Evolutionary conservation across 1,140 invertebrate species (phyloP).

Genomic region (Neodiprion lecontei): DNA sequence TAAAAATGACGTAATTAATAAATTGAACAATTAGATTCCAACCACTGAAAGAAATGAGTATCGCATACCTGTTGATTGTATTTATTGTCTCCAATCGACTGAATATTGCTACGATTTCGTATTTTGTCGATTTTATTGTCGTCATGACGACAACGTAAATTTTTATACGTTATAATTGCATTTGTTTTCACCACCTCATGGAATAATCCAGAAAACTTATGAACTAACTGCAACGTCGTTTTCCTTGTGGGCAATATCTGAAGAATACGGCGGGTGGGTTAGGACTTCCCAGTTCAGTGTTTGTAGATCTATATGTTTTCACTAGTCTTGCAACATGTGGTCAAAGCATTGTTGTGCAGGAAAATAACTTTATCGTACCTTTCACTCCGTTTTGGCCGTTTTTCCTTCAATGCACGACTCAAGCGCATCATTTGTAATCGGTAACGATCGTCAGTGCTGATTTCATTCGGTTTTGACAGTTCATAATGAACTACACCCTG

Average conservation of each 20-base stretch:
- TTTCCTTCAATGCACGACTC: conserved; percentile 7
- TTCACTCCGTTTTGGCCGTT: not conserved
- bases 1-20: too few relatives aligned
- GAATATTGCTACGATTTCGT: too few relatives aligned
- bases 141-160: too few relatives aligned
- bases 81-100: too few relatives aligned
- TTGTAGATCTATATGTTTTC: not conserved
- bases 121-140: too few relatives aligned
- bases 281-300: conserved; percentile 39
- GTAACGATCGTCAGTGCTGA: conserved; percentile 24
- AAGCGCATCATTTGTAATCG: conserved; percentile 26
- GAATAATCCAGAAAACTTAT: too few relatives aligned
- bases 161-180: too few relatives aligned
- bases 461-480: conserved; percentile 34
- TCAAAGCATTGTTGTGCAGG: conserved; percentile 12
- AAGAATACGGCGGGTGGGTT: conserved; percentile 49
- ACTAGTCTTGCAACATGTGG: not conserved
- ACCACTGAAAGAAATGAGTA: too few relatives aligned
- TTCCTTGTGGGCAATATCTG: conserved; percentile 40
- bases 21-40: too few relatives aligned
- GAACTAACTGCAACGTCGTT: too few relatives aligned
- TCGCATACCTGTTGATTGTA: too few relatives aligned
- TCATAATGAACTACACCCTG: conserved; percentile 39
- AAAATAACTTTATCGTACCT: conserved; percentile 18
- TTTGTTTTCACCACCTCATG: too few relatives aligned